Evolutionary conservation across 2,113 vertebrate species (phyloP).

Genomic region (Bubo bubo): DNA sequence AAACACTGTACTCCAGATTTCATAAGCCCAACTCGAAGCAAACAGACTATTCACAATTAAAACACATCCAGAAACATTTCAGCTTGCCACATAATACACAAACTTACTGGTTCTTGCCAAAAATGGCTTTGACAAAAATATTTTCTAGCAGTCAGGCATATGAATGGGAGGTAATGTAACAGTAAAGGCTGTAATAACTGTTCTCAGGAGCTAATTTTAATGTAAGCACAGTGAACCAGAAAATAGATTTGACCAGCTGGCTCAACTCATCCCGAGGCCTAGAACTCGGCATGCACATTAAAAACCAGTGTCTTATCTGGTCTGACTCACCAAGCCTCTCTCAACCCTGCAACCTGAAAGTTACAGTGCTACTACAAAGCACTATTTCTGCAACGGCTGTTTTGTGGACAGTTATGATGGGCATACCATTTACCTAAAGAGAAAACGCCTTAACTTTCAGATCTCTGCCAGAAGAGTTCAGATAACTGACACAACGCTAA

Average conservation of each 20-base stretch:
- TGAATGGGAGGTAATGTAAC: neutral
- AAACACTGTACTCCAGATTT: neutral
- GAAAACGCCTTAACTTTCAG: neutral
- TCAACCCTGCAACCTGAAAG: neutral
- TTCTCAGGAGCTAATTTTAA: constrained; percentile 43
- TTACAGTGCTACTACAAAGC: neutral
- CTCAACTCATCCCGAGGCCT: neutral
- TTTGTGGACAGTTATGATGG: neutral
- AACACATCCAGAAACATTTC: neutral
- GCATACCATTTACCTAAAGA: rapidly evolving
- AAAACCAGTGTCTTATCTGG: neutral
- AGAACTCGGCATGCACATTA: neutral
- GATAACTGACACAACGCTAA: neutral
- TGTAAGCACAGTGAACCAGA: constrained; percentile 32
- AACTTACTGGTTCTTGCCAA: neutral
- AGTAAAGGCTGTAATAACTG: neutral
- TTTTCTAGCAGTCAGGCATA: neutral
- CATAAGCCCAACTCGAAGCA: neutral
- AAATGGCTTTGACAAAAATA: neutral
- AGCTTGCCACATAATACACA: neutral
- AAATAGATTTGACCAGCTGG: constrained; percentile 44
- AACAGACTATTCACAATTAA: neutral
- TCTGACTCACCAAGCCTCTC: neutral
- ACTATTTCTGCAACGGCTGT: neutral
- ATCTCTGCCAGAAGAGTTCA: neutral